Conservation (phyloP, 2,888 invertebrate genomes). For the Cheilosia grossa region DNA sequence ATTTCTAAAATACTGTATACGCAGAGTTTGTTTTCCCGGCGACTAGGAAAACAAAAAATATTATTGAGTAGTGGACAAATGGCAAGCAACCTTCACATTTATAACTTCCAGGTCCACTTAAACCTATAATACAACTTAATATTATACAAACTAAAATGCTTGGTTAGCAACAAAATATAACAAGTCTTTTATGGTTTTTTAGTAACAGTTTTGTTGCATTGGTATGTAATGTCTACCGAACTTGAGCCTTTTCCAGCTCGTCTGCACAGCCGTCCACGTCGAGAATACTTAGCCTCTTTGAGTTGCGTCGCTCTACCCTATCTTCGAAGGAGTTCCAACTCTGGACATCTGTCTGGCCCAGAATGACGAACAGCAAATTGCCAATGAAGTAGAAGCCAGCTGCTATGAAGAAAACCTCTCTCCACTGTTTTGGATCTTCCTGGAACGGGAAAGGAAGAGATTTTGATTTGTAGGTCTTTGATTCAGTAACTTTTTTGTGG, state of each 20-base stretch:
- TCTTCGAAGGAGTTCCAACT: slow-evolving; percentile 85
- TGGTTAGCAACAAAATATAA: slow-evolving; percentile 20
- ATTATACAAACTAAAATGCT: slow-evolving; percentile 25
- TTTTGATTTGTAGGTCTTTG: neutral
- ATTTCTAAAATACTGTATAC: slow-evolving; percentile 68
- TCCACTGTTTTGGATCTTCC: slow-evolving; percentile 84
- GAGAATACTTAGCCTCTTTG: slow-evolving; percentile 54
- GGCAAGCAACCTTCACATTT: neutral
- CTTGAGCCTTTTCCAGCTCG: slow-evolving; percentile 34
- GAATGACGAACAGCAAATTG: slow-evolving; percentile 85
- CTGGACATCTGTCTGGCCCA: slow-evolving; percentile 85
- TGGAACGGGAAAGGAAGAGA: slow-evolving; percentile 60
- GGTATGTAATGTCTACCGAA: neutral
- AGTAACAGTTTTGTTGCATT: neutral
- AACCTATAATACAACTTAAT: slow-evolving; percentile 23
- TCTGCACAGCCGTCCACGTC: slow-evolving; percentile 35
- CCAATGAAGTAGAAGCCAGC: slow-evolving; percentile 84
- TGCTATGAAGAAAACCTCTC: slow-evolving; percentile 85
- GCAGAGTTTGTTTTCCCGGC: slow-evolving; percentile 41
- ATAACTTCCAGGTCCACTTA: slow-evolving; percentile 18
- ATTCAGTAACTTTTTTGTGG: slow-evolving; percentile 42
- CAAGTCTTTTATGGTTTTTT: slow-evolving; percentile 55
- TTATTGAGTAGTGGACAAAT: slow-evolving; percentile 7
- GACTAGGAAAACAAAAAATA: slow-evolving; percentile 27
- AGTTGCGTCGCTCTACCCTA: slow-evolving; percentile 59